Evolutionary conservation across 2,113 vertebrate genomes (phyloP).

Genomic region (Phalacrocorax aristotelis): DNA sequence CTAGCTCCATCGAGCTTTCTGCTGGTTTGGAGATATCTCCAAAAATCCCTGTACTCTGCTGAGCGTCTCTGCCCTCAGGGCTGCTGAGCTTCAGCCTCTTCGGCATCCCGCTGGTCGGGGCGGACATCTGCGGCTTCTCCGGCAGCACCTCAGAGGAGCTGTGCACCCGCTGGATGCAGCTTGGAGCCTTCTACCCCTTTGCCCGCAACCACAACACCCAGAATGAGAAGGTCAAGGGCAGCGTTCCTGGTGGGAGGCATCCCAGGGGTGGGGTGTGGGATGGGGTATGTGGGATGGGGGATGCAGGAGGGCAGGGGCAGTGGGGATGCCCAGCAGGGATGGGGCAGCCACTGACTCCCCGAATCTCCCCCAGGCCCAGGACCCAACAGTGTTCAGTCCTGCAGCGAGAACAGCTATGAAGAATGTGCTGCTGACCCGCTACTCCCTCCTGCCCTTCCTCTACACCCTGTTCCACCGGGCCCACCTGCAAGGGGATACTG

Average conservation of each 20-base stretch:
- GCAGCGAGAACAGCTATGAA: slow-evolving; percentile 79
- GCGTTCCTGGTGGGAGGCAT: neutral
- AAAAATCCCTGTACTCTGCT: neutral
- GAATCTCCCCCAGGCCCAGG: slow-evolving; percentile 74
- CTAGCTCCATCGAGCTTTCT: neutral
- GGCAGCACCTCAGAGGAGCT: slow-evolving; percentile 83
- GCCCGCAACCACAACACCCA: slow-evolving; percentile 85
- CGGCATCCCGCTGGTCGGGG: slow-evolving; percentile 82
- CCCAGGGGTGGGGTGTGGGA: neutral
- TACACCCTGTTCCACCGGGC: slow-evolving; percentile 89
- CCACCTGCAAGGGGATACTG: slow-evolving; percentile 80
- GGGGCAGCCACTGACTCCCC: neutral
- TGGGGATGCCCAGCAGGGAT: neutral
- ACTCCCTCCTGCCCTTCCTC: slow-evolving; percentile 85
- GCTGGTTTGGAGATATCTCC: neutral
- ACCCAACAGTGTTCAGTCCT: slow-evolving; percentile 80
- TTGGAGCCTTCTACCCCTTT: slow-evolving; percentile 90
- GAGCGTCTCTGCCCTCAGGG: slow-evolving; percentile 59
- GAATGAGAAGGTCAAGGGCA: slow-evolving; percentile 61
- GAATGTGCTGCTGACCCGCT: slow-evolving; percentile 81
- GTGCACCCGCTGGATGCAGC: slow-evolving; percentile 87
- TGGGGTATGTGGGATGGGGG: fast-evolving
- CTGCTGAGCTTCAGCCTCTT: slow-evolving; percentile 88
- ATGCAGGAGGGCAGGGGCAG: neutral
- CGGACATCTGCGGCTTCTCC: slow-evolving; percentile 85